Evolutionary conservation across 2,113 vertebrate genomes (phyloP).

Genomic region (Strix aluco): DNA sequence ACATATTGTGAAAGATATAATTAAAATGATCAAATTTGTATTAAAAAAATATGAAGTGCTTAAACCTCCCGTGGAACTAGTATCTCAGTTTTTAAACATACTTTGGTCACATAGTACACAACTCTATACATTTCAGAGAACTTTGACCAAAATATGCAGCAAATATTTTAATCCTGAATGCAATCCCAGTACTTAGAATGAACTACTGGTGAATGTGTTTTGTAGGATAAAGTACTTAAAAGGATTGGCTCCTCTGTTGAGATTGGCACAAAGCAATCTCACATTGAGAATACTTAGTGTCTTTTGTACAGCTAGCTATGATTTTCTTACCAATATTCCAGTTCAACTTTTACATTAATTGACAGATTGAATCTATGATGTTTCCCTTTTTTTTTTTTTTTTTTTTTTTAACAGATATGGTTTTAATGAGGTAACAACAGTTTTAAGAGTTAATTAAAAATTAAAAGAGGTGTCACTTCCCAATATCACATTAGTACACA

Average conservation of each 20-base stretch:
- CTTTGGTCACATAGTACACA: neutral
- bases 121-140: neutral
- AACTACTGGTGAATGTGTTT: neutral
- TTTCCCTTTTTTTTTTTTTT: neutral
- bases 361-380: neutral
- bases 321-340: neutral
- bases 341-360: neutral
- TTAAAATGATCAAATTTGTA: neutral
- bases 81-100: neutral
- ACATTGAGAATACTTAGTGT: neutral
- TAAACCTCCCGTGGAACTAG: neutral
- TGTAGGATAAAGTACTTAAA: neutral
- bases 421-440: neutral
- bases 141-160: neutral
- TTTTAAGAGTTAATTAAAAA: neutral
- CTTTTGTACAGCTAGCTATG: neutral
- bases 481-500: neutral
- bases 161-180: neutral
- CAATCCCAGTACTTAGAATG: neutral
- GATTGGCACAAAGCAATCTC: neutral
- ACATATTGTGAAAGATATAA: fast-evolving
- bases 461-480: neutral
- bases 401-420: neutral
- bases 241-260: neutral
- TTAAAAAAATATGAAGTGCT: neutral